phyloP scores from a whole-genome alignment of 2,888 invertebrate species.

The Yponomeuta plumbellus region DNA sequence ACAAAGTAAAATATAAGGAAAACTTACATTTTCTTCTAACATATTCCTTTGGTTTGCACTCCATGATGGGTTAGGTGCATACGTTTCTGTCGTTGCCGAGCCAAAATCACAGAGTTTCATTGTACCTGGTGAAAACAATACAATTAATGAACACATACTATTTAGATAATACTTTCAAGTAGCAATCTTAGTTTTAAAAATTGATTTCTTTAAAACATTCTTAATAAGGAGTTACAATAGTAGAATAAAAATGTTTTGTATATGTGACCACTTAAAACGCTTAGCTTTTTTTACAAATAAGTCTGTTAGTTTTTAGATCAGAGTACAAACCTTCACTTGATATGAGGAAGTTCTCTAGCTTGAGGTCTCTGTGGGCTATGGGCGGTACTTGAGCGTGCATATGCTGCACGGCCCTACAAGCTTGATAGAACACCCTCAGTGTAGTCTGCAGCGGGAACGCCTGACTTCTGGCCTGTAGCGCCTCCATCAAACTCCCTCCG shows the following conservation, averaged over 20 bases:
- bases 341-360: slow-evolving; percentile 96
- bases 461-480: slow-evolving; percentile 75
- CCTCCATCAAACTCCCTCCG: slow-evolving; percentile 85
- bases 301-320: too few species aligned
- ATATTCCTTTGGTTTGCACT: slow-evolving; percentile 92
- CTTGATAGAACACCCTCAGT: slow-evolving; percentile 93
- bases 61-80: slow-evolving; percentile 92
- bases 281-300: too few species aligned
- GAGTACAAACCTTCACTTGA: slow-evolving; percentile 82
- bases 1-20: not conserved
- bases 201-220: too few species aligned
- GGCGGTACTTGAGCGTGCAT: slow-evolving; percentile 94
- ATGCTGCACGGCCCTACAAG: slow-evolving; percentile 92
- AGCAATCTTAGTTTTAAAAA: too few species aligned
- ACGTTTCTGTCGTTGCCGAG: slow-evolving; percentile 90
- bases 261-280: too few species aligned
- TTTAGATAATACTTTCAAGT: too few species aligned
- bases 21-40: slow-evolving; percentile 92
- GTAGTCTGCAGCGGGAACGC: slow-evolving; percentile 82
- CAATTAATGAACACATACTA: not conserved
- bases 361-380: slow-evolving; percentile 97
- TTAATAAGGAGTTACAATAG: too few species aligned
- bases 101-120: slow-evolving; percentile 99
- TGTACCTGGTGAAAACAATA: slow-evolving; percentile 52
- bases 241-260: too few species aligned